These are phyloP conservation scores for Dryomyza anilis DNA, from an alignment of 2,888 invertebrate genomes.

Conservation along the genomic window DNA sequence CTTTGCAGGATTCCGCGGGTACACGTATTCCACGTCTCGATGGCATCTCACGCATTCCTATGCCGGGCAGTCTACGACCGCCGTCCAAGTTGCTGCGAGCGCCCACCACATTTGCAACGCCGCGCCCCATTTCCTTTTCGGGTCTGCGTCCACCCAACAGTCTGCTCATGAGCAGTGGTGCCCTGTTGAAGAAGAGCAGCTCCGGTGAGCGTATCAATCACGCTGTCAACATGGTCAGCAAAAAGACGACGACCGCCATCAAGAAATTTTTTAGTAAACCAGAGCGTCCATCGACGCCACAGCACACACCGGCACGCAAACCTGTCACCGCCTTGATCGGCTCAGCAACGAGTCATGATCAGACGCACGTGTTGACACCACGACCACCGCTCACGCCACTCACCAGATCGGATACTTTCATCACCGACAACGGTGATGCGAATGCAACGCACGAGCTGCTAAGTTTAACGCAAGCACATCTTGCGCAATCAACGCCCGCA, in stretches of 20 bases:
- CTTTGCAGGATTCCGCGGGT: constrained; percentile 51
- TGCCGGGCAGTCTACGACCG: constrained; percentile 48
- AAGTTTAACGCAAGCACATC: neutral
- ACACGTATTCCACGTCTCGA: constrained; percentile 57
- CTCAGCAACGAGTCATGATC: too few species aligned
- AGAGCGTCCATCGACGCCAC: constrained; percentile 35
- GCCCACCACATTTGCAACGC: constrained; percentile 21
- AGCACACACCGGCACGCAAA: neutral
- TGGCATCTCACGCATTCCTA: constrained; percentile 54
- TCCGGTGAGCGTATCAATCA: constrained; percentile 54
- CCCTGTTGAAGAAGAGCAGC: constrained; percentile 49
- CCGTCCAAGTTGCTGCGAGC: constrained; percentile 26
- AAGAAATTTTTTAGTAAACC: constrained; percentile 52
- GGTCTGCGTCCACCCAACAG: constrained; percentile 37
- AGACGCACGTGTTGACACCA: constrained; percentile 1
- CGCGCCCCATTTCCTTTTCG: constrained; percentile 39
- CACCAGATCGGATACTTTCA: constrained; percentile 57
- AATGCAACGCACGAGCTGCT: constrained; percentile 36
- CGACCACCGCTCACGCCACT: constrained; percentile 35
- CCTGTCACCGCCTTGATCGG: neutral
- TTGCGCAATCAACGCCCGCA: constrained; percentile 34
- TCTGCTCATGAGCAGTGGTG: constrained; percentile 31
- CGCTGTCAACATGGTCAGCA: constrained; percentile 50
- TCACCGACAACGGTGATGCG: constrained; percentile 47
- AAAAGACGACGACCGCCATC: constrained; percentile 50